A percentile compares a stretch with the other conserved stretches of the same genome.
Conservation (phyloP, 2,888 invertebrate genomes). For the Adineta ricciae region DNA sequence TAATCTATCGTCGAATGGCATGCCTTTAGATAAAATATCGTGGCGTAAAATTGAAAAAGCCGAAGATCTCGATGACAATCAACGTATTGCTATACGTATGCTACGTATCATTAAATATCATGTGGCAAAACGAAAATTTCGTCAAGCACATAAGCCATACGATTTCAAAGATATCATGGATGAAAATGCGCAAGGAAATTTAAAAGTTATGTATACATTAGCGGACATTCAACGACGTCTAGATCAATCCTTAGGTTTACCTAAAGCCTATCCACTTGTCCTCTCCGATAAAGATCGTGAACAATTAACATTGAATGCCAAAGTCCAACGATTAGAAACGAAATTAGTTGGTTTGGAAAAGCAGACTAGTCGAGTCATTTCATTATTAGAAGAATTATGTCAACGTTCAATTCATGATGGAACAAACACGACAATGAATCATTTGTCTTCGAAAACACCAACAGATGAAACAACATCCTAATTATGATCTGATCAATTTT, state of each 20-base stretch:
- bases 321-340: constrained; percentile 11
- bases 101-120: constrained; percentile 12
- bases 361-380: constrained; percentile 1
- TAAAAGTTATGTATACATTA: constrained; percentile 21
- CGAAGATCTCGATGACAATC: neutral
- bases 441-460: neutral
- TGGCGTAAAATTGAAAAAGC: constrained; percentile 10
- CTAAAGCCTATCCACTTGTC: neutral
- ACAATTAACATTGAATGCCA: constrained; percentile 16
- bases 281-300: constrained; percentile 4
- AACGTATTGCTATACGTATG: constrained; percentile 11
- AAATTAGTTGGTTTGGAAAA: neutral
- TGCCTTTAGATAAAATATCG: neutral
- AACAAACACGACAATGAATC: neutral
- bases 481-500: neutral
- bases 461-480: neutral
- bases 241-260: constrained; percentile 19
- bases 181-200: constrained; percentile 21
- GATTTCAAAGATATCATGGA: constrained; percentile 23
- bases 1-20: neutral
- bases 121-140: constrained; percentile 9
- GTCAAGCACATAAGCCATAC: constrained; percentile 18
- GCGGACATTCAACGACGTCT: constrained; percentile 18
- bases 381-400: neutral
- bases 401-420: neutral